Evolutionary conservation across 2,888 invertebrate genomes (phyloP).

Genomic region (Embidobia sp.): DNA sequence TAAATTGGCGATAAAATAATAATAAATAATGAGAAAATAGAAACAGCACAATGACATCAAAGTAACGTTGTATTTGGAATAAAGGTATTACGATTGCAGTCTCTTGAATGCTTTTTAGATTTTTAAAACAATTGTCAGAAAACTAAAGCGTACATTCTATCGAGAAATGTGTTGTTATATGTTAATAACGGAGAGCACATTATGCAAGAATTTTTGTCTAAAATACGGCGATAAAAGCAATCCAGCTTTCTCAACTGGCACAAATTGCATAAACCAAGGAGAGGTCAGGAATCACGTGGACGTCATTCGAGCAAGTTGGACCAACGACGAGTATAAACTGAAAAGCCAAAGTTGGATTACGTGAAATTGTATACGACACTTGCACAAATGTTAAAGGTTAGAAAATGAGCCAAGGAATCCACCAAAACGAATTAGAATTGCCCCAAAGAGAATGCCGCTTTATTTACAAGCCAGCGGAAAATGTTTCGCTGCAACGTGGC

Average conservation of each 20-base stretch:
- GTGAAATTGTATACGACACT: conserved; percentile 33
- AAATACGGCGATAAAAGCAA: conserved; percentile 26
- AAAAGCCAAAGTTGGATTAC: conserved; percentile 42
- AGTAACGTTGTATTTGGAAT: too few relatives aligned
- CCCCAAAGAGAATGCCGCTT: conserved; percentile 5
- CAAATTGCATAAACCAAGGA: conserved; percentile 39
- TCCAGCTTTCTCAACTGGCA: conserved; percentile 40
- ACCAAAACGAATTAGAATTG: conserved; percentile 6
- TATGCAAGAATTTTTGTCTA: too few relatives aligned
- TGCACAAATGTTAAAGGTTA: conserved; percentile 39
- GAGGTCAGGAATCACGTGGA: conserved; percentile 60
- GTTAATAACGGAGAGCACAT: too few relatives aligned
- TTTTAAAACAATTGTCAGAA: too few relatives aligned
- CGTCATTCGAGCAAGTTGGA: conserved; percentile 30
- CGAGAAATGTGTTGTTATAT: too few relatives aligned
- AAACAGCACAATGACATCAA: too few relatives aligned
- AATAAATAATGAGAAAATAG: too few relatives aligned
- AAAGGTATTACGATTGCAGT: too few relatives aligned
- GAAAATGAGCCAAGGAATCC: conserved; percentile 17
- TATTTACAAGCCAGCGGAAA: conserved; percentile 13
- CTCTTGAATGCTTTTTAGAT: too few relatives aligned
- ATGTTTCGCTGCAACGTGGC: background rate
- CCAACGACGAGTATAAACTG: conserved; percentile 9
- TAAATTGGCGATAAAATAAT: too few relatives aligned
- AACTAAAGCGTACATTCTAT: too few relatives aligned